phyloP scores from a whole-genome alignment of 2,888 invertebrate genomes.

The Hemicrepidius hirtus region DNA sequence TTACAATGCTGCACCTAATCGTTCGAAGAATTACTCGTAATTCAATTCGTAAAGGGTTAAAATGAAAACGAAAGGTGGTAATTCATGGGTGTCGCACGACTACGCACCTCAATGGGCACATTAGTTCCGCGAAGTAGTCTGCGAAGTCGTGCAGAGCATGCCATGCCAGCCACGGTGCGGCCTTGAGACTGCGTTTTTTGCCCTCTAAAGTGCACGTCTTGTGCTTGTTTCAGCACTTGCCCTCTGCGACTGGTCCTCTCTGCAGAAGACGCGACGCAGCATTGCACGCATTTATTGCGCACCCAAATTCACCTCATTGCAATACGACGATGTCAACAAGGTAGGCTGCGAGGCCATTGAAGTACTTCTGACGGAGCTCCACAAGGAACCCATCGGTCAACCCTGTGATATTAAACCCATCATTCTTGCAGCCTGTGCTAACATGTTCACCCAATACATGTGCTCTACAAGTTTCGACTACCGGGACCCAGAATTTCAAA shows the following conservation, averaged over 20 bases:
- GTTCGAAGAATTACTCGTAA: slow-evolving; percentile 24
- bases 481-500: slow-evolving; percentile 80
- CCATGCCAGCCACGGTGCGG: slow-evolving; percentile 48
- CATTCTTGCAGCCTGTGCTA: slow-evolving; percentile 84
- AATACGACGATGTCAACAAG: slow-evolving; percentile 82
- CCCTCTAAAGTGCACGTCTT: slow-evolving; percentile 43
- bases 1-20: slow-evolving; percentile 25
- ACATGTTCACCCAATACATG: slow-evolving; percentile 92
- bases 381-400: slow-evolving; percentile 69
- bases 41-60: slow-evolving; percentile 28
- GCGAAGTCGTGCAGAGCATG: slow-evolving; percentile 61
- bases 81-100: slow-evolving; percentile 38
- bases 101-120: slow-evolving; percentile 60
- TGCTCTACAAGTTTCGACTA: slow-evolving; percentile 86
- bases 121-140: slow-evolving; percentile 63
- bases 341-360: slow-evolving; percentile 80
- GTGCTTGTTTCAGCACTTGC: slow-evolving; percentile 82
- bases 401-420: slow-evolving; percentile 80
- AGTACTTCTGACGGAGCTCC: slow-evolving; percentile 77
- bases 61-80: slow-evolving; percentile 20
- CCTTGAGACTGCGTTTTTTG: slow-evolving; percentile 64
- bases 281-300: slow-evolving; percentile 88
- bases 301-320: slow-evolving; percentile 83
- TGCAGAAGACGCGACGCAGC: slow-evolving; percentile 86
- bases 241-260: slow-evolving; percentile 90